Percentiles rank a stretch among this genome's conserved stretches.
Conservation (phyloP, 2,888 invertebrate genomes). For the Melikaiella ostensackeni region DNA sequence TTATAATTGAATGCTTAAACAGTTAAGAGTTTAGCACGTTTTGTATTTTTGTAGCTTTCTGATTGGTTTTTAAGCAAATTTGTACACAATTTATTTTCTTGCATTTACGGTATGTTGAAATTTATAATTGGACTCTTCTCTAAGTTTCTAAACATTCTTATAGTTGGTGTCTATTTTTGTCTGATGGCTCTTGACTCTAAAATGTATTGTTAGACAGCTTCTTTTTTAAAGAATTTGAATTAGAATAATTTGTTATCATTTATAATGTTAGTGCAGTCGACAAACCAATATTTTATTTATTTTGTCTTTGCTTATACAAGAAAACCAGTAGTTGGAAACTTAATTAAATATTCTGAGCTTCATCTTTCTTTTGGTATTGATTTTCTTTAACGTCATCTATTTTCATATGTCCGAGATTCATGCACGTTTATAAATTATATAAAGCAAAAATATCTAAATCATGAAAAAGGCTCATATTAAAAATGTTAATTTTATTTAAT, state of each 20-base stretch:
- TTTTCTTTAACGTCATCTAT: not conserved
- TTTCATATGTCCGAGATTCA: not conserved
- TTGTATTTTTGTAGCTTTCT: not conserved
- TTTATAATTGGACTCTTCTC: not conserved
- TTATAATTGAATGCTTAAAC: not conserved
- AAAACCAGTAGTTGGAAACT: not conserved
- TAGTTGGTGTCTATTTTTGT: not conserved
- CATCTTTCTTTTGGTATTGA: constrained; percentile 2
- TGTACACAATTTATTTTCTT: not conserved
- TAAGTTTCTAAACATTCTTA: constrained; percentile 1
- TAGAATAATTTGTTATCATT: too few species aligned
- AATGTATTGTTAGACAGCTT: not conserved
- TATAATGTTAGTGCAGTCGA: not conserved
- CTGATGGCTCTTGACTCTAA: not conserved
- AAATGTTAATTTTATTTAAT: too few species aligned
- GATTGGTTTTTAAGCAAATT: not conserved
- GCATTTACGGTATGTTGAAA: too few species aligned
- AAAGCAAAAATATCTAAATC: too few species aligned
- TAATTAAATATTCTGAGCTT: not conserved
- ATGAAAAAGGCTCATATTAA: too few species aligned
- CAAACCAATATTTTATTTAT: not conserved
- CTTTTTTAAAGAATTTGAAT: not conserved
- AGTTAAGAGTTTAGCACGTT: not conserved
- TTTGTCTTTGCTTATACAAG: not conserved
- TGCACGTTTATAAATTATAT: not conserved